Base-by-base conservation (phyloP, 2,797 vertebrate species). In the Lacerta viridis region DNA sequence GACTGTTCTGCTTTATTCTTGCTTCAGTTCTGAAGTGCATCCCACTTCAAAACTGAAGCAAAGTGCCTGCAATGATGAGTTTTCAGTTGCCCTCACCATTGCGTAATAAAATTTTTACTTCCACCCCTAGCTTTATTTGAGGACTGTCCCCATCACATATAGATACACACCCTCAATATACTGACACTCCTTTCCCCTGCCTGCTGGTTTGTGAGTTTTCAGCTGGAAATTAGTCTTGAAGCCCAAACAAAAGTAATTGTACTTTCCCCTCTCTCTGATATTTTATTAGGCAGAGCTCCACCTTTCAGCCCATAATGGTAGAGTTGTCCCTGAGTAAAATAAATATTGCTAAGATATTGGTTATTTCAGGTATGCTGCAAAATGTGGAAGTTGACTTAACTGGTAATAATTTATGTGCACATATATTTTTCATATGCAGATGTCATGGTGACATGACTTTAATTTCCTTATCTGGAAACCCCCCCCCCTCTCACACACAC, bases 331-430 rank as follows among this genome's bases (percentile, higher is more conserved):
- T 41, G 39, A 36, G 29, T 77, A 25, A 85, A 20, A 55, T 80
- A 61, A 27, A 88, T 50, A 87, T 41, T 74, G 64, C 78, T 91
- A 61, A 87, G 92, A 88, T 7, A 88, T 0, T 18, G 83, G 75
- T 90, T 90, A 75, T 71, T 87, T 90, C 50, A 90, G 36, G n/a
- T 83, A 2, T 71, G 2, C 74, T 83, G 3, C n/a, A 84, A 78
- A 91, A 69, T 87, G 84, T 88, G 92, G 90, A 89, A 61, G 72
- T 88, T 0, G 27, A 79, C 72, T 87, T 76, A 90, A 78, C 0
- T 87, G 4, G 61, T 23, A 87, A 68, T 68, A 25, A 64, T 86
- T 5, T 83, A 77, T 92, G 94, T 84, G 69, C 3, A 75, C 43
- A 89, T 33, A 85, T 1, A 1, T 61, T 39, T 89, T 2, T 72